Evolutionary conservation across 2,888 invertebrate genomes (phyloP).

Genomic region (Drosophila nigricruria): DNA sequence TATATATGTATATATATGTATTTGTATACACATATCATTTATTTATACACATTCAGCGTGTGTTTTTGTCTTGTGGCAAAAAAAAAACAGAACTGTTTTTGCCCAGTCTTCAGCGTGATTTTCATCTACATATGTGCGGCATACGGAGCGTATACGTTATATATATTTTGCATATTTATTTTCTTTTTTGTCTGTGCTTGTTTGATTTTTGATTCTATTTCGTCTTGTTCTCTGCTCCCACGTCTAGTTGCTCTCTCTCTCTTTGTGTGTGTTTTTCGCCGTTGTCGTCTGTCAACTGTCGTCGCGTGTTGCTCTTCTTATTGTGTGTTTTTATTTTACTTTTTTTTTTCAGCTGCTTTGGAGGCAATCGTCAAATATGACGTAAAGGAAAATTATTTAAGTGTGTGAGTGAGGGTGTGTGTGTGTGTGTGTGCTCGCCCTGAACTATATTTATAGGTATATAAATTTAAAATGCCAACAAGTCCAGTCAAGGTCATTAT

Average conservation of each 20-base stretch:
- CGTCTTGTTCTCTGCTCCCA: slow-evolving; percentile 21
- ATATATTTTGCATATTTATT: slow-evolving; percentile 19
- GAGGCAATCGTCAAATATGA: slow-evolving; percentile 67
- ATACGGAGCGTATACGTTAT: slow-evolving; percentile 64
- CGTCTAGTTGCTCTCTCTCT: slow-evolving; percentile 13
- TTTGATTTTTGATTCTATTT: slow-evolving; percentile 42
- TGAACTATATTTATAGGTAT: slow-evolving; percentile 75
- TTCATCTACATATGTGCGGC: slow-evolving; percentile 46
- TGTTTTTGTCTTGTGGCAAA: slow-evolving; percentile 42
- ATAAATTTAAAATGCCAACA: slow-evolving; percentile 61
- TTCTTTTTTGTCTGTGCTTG: slow-evolving; percentile 25
- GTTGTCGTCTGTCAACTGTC: slow-evolving; percentile 45
- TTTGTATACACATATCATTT: slow-evolving; percentile 37
- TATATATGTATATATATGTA: slow-evolving; percentile 15
- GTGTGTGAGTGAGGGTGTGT: slow-evolving; percentile 2
- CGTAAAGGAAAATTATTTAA: slow-evolving; percentile 51
- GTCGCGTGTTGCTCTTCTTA: slow-evolving; percentile 56
- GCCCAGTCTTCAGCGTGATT: slow-evolving; percentile 42
- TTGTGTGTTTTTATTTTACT: no score
- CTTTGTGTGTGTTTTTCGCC: slow-evolving; percentile 4
- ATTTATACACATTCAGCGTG: slow-evolving; percentile 45
- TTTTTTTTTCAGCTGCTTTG: no score
- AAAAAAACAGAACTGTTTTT: not conserved
- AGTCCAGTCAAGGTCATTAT: slow-evolving; percentile 67
- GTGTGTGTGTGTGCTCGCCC: slow-evolving; percentile 44